Evolutionary conservation across 2,888 invertebrate genomes (phyloP).

Genomic region (Lumbricus terrestris): DNA sequence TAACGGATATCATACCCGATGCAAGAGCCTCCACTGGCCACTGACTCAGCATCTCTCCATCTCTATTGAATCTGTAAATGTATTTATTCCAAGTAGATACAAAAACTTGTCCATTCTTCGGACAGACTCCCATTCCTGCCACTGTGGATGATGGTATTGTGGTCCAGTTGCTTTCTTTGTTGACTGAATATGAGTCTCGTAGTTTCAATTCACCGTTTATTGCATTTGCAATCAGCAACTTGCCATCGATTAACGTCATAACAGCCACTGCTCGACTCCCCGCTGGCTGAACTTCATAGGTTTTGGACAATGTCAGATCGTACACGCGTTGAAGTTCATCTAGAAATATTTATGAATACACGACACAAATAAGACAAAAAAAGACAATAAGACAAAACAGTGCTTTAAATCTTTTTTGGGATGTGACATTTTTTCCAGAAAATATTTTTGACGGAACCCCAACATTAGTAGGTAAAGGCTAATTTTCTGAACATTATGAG

Average conservation of each 20-base stretch:
- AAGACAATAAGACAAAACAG: too few relatives aligned
- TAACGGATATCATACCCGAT: not conserved
- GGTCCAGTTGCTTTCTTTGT: not conserved
- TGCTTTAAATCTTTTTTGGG: too few relatives aligned
- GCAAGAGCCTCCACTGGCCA: not conserved
- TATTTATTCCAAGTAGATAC: not conserved
- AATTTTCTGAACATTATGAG: too few relatives aligned
- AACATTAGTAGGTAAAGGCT: too few relatives aligned
- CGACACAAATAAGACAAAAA: too few relatives aligned
- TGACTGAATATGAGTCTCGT: not conserved
- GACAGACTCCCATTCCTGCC: not conserved
- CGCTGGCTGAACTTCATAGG: not conserved
- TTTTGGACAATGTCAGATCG: not conserved
- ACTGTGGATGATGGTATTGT: not conserved
- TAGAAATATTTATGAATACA: not conserved
- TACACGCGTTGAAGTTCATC: not conserved
- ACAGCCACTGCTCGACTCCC: not conserved
- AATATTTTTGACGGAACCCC: too few relatives aligned
- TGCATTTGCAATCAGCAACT: not conserved
- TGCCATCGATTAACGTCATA: not conserved
- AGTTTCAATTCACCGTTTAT: not conserved
- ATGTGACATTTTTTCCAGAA: too few relatives aligned
- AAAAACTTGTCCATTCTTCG: not conserved
- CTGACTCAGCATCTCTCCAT: not conserved
- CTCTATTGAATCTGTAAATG: not conserved